Base-by-base conservation (phyloP, 2,113 vertebrate species). In the Hemicordylus capensis region DNA sequence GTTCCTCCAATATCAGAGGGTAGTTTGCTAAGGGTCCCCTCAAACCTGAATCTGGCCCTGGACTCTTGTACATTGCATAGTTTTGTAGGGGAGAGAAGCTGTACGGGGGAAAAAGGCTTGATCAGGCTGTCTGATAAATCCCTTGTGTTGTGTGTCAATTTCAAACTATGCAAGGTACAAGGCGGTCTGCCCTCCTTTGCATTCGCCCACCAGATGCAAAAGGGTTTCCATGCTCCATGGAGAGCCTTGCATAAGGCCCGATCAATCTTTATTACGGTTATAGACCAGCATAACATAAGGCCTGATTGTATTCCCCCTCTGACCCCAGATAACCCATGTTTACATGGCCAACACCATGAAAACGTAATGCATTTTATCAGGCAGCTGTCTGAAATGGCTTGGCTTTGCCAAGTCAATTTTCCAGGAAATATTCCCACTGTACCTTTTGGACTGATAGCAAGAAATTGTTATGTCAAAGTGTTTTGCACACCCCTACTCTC, bases 351-450 rank as follows among this genome's bases (percentile, higher is more conserved):
- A n/a, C n/a, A n/a, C n/a, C 39, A 84, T 31, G 88, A 7, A 85
- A 75, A 39, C 6, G 10, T 1, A 87, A 48, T 69, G n/a, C 1
- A 8, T 51, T 80, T 90, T 88, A 81, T 66, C 76, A 4, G 1
- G 2, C 19, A 58, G 46, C 66, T 81, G 20, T 0, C 5, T 78
- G 28, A 69, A 44, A 61, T n/a, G 80, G 54, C 22, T 84, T 89
- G 89, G 69, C 67, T 56, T 4, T 4, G 77, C 37, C 3, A 56
- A 64, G 7, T 22, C 28, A 4, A 51, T 84, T 91, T 91, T 88
- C 88, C 76, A 88, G 78, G 90, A 88, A 66, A 81, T 64, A 64
- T 90, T 85, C 75, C 81, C 58, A 1, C 1, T 1, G 56, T 39
- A 63, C 48, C 82, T 5, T 56, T 61, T 72, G 74, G 76, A 66